Conservation (phyloP, 1,140 invertebrate species). For the Goniozus legneri region DNA sequence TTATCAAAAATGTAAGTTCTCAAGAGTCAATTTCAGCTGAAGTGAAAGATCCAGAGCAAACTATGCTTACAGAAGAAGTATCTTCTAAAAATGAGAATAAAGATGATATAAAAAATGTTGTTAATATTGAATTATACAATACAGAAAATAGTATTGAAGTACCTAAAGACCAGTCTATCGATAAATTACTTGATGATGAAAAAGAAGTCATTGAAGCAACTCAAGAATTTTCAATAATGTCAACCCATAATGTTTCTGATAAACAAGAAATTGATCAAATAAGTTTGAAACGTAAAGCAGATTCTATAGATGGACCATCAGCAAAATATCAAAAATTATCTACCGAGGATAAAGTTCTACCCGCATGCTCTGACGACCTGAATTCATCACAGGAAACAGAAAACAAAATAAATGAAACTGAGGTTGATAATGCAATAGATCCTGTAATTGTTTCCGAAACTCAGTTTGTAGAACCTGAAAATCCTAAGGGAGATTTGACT, state of each 20-base stretch:
- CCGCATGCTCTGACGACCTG: no score
- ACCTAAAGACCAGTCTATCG: no score
- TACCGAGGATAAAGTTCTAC: slow-evolving; percentile 14
- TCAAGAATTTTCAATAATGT: slow-evolving; percentile 14
- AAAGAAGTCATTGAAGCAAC: slow-evolving; percentile 38
- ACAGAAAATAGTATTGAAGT: no score
- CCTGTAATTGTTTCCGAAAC: slow-evolving; percentile 17
- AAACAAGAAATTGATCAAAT: neutral
- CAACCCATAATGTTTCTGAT: slow-evolving; percentile 9
- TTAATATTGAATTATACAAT: neutral
- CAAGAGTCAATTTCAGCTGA: neutral
- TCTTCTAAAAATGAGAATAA: neutral
- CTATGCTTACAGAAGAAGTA: slow-evolving; percentile 1
- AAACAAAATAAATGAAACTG: slow-evolving; percentile 12
- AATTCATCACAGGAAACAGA: neutral
- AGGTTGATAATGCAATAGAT: neutral
- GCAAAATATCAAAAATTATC: slow-evolving; percentile 17
- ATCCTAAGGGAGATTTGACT: slow-evolving; percentile 6
- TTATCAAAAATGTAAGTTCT: neutral
- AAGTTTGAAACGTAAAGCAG: slow-evolving; percentile 30
- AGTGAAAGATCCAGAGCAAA: neutral
- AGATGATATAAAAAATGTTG: slow-evolving; percentile 3
- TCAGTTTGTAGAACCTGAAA: slow-evolving; percentile 12
- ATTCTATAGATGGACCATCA: slow-evolving; percentile 7
- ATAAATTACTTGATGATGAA: slow-evolving; percentile 25